These are phyloP conservation scores for Pseudomyrmex gracilis DNA, from an alignment of 1,140 invertebrate genomes.

Conservation along the genomic window DNA sequence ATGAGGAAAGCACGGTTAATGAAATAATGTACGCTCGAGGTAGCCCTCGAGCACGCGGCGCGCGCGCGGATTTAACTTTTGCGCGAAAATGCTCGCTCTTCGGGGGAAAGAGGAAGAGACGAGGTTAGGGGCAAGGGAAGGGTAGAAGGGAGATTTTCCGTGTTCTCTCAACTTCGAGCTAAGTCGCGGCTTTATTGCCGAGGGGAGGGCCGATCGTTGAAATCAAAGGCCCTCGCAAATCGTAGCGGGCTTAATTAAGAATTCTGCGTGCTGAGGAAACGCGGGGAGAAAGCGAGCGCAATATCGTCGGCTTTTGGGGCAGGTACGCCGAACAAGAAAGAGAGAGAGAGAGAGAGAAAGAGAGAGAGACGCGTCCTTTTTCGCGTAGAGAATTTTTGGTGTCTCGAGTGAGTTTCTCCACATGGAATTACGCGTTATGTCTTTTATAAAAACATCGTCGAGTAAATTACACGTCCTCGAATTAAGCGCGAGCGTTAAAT, in stretches of 20 bases:
- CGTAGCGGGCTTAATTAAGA: conserved; percentile 61
- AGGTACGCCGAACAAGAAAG: neutral
- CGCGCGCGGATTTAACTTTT: conserved; percentile 70
- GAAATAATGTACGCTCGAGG: conserved; percentile 76
- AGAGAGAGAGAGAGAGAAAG: neutral
- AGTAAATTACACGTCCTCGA: conserved; percentile 9
- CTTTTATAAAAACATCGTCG: conserved; percentile 15
- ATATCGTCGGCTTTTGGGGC: conserved; percentile 28
- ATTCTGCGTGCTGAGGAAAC: conserved; percentile 38
- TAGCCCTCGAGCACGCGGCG: conserved; percentile 67
- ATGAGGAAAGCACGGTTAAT: conserved; percentile 74
- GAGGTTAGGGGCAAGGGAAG: neutral
- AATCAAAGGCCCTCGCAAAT: conserved; percentile 67
- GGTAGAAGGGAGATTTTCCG: neutral
- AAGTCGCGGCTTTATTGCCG: conserved; percentile 56
- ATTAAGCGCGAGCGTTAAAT: neutral
- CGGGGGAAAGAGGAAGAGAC: neutral
- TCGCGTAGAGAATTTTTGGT: conserved; percentile 42
- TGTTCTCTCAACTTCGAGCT: conserved; percentile 51
- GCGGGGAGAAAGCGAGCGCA: neutral
- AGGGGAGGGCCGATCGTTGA: conserved; percentile 64
- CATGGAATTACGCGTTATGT: conserved; percentile 8
- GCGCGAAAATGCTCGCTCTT: conserved; percentile 69
- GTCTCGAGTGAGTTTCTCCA: conserved; percentile 23
- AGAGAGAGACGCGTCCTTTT: neutral